Percentiles rank a stretch among this genome's conserved stretches.
These are phyloP conservation scores for Andricus curvator DNA, from an alignment of 2,888 invertebrate genomes.

Conservation along the genomic window DNA sequence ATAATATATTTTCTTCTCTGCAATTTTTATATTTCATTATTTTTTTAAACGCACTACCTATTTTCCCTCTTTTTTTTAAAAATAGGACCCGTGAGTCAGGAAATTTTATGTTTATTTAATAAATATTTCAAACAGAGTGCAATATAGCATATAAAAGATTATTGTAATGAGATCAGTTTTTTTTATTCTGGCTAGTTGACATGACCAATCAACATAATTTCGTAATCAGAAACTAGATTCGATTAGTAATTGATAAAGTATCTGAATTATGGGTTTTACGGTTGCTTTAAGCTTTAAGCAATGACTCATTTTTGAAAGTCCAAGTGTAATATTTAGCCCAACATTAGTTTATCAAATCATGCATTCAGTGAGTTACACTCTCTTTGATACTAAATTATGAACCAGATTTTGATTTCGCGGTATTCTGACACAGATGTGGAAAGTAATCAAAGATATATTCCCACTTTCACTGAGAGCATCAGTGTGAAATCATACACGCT, in stretches of 20 bases:
- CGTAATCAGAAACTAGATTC: neutral
- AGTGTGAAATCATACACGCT: constrained; percentile 25
- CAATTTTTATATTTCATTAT: no score
- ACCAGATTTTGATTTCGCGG: constrained; percentile 9
- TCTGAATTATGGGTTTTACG: neutral
- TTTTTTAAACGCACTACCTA: no score
- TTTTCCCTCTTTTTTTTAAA: no score
- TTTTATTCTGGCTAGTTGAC: neutral
- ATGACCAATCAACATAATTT: constrained; percentile 7
- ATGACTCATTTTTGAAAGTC: constrained; percentile 12
- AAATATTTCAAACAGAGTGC: neutral
- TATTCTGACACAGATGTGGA: neutral
- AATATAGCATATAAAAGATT: neutral
- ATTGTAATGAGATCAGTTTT: neutral
- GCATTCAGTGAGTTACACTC: neutral
- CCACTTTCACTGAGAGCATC: constrained; percentile 32
- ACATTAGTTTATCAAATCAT: neutral
- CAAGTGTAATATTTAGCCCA: neutral
- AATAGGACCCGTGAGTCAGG: no score
- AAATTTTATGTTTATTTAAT: neutral
- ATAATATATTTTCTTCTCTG: no score
- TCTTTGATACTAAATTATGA: constrained; percentile 7
- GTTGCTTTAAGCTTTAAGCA: neutral
- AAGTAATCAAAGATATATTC: constrained; percentile 31
- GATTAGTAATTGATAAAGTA: neutral